A percentile compares a stretch with the other conserved stretches of the same genome.
Evolutionary conservation across 1,140 invertebrate genomes (phyloP).

Genomic region (Ceratitis capitata): DNA sequence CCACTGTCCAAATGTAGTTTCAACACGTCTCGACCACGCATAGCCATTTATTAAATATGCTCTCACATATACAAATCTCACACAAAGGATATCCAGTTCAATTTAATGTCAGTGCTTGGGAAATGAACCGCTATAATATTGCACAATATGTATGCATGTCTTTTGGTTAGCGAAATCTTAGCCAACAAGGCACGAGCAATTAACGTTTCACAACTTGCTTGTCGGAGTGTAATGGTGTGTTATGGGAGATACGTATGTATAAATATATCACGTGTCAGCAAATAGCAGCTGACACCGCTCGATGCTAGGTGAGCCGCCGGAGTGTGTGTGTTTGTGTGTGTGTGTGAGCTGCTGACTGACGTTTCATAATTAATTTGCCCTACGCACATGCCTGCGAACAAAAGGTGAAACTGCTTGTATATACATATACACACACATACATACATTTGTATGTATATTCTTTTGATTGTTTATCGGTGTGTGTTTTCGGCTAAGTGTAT

Average conservation of each 20-base stretch:
- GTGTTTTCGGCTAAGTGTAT: background rate
- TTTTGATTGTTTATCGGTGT: background rate
- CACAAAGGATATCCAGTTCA: conserved; percentile 12
- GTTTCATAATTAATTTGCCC: background rate
- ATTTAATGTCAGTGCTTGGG: background rate
- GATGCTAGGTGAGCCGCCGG: background rate
- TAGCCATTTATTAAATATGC: background rate
- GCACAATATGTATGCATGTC: too few species aligned
- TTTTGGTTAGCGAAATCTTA: background rate
- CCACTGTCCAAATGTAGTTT: too few species aligned
- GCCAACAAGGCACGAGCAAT: background rate
- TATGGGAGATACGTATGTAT: background rate
- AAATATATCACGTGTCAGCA: background rate
- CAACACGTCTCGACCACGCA: too few species aligned
- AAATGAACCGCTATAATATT: conserved; percentile 2
- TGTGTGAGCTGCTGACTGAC: background rate
- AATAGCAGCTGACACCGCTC: background rate
- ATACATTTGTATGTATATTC: background rate
- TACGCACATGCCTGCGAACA: background rate
- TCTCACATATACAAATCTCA: background rate
- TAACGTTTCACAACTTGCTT: background rate
- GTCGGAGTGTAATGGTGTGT: conserved; percentile 7
- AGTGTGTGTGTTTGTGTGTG: background rate
- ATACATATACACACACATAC: background rate
- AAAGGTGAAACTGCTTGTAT: background rate